Conservation (phyloP, 2,113 vertebrate species). For the Lynx canadensis region DNA sequence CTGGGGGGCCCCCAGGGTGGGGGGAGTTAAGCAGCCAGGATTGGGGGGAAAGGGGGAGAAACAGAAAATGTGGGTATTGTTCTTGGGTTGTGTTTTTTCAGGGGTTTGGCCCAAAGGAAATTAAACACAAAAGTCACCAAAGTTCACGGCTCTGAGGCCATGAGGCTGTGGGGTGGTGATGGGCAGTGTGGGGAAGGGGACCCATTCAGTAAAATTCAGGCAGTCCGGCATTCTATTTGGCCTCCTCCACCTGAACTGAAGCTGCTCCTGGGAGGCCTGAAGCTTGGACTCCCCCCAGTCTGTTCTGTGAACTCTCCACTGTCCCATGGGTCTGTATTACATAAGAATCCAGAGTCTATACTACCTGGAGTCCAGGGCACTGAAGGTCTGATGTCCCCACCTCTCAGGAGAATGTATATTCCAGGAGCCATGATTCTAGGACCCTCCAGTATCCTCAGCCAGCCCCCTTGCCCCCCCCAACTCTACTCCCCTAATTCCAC, state of each 20-base stretch:
- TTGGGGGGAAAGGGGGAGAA: conserved; percentile 77
- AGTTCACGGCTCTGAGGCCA: conserved; percentile 4
- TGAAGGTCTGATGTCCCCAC: neutral
- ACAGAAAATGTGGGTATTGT: conserved; percentile 79
- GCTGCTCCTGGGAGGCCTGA: neutral
- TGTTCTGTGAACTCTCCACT: neutral
- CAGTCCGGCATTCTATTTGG: neutral
- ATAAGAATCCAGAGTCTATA: neutral
- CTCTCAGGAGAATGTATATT: neutral
- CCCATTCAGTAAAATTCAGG: neutral
- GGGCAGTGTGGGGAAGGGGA: neutral
- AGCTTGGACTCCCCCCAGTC: neutral
- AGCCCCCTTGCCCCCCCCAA: neutral
- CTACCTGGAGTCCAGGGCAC: neutral
- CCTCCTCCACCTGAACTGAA: conserved; percentile 26
- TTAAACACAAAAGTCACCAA: conserved; percentile 47
- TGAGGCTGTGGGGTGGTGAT: neutral
- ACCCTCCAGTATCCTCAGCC: neutral
- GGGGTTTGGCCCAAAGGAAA: conserved; percentile 64
- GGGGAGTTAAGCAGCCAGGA: conserved; percentile 78
- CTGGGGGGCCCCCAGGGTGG: conserved; percentile 72
- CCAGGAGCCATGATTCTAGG: neutral
- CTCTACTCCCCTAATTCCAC: conserved; percentile 26
- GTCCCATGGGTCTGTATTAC: neutral
- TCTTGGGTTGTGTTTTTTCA: conserved; percentile 71